These are phyloP conservation scores for Habrosyne pyritoides DNA, from an alignment of 2,888 invertebrate genomes.

Conservation along the genomic window DNA sequence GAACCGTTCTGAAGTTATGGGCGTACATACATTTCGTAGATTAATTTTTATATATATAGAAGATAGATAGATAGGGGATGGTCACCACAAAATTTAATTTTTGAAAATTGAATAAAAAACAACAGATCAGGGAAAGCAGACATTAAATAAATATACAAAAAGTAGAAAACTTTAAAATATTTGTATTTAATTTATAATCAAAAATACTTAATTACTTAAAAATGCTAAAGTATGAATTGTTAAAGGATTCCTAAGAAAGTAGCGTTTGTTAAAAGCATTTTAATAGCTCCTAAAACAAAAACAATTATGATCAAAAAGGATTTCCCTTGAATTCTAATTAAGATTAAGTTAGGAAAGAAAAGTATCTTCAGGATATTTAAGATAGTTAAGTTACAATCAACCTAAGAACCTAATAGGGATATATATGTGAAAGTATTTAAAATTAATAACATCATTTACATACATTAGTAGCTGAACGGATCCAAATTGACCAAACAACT, in stretches of 20 bases:
- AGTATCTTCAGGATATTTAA: neutral
- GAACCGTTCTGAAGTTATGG: no score
- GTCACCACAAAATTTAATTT: no score
- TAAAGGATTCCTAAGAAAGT: neutral
- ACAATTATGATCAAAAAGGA: neutral
- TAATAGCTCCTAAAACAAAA: conserved; percentile 2
- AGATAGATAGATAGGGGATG: no score
- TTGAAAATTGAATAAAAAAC: no score
- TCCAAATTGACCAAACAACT: no score
- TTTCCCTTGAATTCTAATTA: neutral
- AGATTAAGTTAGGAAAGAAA: neutral
- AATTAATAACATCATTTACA: no score
- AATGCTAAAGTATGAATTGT: neutral
- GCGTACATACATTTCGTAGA: no score
- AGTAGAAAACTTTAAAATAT: neutral
- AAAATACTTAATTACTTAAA: neutral
- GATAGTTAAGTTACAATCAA: neutral
- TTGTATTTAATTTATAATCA: neutral
- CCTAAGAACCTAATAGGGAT: no score
- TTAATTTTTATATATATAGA: no score
- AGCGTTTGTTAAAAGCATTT: neutral
- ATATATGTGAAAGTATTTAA: no score
- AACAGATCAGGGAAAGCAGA: no score
- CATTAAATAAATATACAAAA: neutral
- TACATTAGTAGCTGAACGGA: no score